Evolutionary conservation across 2,113 vertebrate species (phyloP).

Genomic region (Xenopus borealis): DNA sequence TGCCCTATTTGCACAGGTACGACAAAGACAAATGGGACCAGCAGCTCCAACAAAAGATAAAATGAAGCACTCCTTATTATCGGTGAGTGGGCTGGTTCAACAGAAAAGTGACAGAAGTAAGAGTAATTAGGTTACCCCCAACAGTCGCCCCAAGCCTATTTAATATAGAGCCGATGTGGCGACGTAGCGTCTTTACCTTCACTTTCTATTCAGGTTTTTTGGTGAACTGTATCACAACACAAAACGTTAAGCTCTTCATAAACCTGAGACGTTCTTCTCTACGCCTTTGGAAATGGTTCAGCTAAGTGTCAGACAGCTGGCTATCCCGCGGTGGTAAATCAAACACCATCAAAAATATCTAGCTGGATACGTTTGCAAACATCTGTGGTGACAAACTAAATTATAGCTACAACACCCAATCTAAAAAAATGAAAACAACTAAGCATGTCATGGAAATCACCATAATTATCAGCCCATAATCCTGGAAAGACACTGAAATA

Average conservation of each 20-base stretch:
- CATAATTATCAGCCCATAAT: background rate
- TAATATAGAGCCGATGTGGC: background rate
- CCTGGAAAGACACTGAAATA: background rate
- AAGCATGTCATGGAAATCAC: background rate
- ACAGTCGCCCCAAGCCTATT: background rate
- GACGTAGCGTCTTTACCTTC: background rate
- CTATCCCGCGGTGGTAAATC: background rate
- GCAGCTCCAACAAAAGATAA: background rate
- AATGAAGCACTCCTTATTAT: background rate
- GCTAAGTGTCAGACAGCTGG: background rate
- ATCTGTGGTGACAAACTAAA: slow-evolving; percentile 1
- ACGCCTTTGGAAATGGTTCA: background rate
- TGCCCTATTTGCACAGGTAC: background rate
- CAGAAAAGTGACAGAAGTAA: background rate
- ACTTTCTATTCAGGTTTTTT: background rate
- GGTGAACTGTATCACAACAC: background rate
- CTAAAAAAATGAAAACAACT: background rate
- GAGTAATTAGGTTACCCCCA: background rate
- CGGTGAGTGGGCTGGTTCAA: background rate
- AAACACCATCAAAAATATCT: slow-evolving; percentile 3
- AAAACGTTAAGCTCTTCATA: background rate
- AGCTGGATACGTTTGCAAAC: slow-evolving; percentile 4
- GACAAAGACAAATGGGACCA: background rate
- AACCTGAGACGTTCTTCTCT: background rate
- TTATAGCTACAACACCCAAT: slow-evolving; percentile 1